phyloP scores from a whole-genome alignment of 2,888 invertebrate species.

The Eurytoma californica region DNA sequence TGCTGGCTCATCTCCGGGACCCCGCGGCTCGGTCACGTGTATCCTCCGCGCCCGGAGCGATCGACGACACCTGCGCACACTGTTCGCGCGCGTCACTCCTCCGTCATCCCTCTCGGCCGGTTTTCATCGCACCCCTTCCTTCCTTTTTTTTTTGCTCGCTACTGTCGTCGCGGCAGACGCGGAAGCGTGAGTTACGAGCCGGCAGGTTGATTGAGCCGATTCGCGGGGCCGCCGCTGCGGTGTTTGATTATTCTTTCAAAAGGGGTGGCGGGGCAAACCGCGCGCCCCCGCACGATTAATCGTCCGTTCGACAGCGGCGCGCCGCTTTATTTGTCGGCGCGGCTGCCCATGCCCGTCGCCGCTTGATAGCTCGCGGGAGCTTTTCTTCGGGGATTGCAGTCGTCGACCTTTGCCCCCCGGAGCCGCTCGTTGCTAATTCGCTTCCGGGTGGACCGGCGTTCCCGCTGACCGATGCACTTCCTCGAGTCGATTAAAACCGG shows the following conservation, averaged over 20 bases:
- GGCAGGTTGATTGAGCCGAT: constrained; percentile 19
- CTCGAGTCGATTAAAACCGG: no score
- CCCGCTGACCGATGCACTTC: background rate
- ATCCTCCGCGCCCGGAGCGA: no score
- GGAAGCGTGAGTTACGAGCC: constrained; percentile 10
- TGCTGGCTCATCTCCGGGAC: no score
- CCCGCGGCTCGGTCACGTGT: no score
- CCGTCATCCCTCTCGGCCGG: no score
- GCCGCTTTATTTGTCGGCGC: constrained; percentile 15
- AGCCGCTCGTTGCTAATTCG: no score
- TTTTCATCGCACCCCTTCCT: background rate
- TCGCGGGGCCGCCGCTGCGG: constrained; percentile 1
- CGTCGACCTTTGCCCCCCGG: no score
- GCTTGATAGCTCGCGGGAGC: no score
- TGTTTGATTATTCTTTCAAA: constrained; percentile 37
- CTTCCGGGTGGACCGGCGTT: background rate
- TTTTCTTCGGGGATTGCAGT: no score
- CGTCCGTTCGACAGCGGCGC: constrained; percentile 28
- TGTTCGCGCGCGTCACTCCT: no score
- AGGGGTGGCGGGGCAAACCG: constrained; percentile 1
- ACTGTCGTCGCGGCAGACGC: background rate
- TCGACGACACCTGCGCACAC: no score
- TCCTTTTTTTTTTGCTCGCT: background rate
- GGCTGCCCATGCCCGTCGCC: background rate
- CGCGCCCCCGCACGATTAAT: constrained; percentile 27